A percentile compares a stretch with the other conserved stretches of the same genome.
Evolutionary conservation across 1,140 invertebrate genomes (phyloP).

Genomic region (Procambarus virginalis): DNA sequence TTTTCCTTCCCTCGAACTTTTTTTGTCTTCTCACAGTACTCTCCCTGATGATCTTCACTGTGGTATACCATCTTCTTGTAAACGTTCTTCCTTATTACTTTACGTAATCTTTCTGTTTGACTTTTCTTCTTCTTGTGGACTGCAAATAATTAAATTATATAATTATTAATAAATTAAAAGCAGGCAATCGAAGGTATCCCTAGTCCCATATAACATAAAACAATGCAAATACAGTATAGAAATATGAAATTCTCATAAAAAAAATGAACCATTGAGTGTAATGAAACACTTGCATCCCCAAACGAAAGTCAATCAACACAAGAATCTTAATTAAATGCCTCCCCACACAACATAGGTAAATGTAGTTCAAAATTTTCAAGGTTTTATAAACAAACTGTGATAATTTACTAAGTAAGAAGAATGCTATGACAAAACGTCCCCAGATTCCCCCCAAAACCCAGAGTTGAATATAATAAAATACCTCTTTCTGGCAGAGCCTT

Average conservation of each 20-base stretch:
- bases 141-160: not conserved
- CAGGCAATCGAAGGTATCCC: not conserved
- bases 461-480: no score
- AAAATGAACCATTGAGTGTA: not conserved
- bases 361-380: no score
- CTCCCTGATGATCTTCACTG: not conserved
- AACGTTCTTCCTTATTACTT: constrained; percentile 1
- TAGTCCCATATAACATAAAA: not conserved
- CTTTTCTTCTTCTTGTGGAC: not conserved
- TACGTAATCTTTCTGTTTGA: not conserved
- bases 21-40: not conserved
- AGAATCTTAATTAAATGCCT: no score
- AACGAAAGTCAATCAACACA: no score
- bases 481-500: no score
- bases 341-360: no score
- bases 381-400: no score
- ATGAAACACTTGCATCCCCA: no score
- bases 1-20: not conserved
- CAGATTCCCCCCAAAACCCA: no score
- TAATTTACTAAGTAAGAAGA: no score
- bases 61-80: not conserved
- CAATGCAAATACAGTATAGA: not conserved
- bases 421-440: no score
- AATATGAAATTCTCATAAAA: not conserved
- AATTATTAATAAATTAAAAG: not conserved